Conservation (phyloP, 2,888 invertebrate species). For the Geotrupes spiniger region DNA sequence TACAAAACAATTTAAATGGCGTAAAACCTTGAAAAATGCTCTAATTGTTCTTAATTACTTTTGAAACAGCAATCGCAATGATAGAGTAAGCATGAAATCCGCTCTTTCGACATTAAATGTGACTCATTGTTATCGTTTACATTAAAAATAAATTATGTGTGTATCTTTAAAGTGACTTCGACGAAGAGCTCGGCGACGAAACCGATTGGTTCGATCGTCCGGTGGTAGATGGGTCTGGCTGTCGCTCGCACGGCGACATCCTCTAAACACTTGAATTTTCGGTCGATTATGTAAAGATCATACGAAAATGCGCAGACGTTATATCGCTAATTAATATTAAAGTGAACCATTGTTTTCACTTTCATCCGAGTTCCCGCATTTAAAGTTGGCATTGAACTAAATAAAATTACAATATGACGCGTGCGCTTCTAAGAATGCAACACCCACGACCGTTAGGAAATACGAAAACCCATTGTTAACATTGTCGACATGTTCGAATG, state of each 20-base stretch:
- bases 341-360: conserved; percentile 42
- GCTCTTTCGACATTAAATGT: neutral
- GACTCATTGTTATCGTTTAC: conserved; percentile 6
- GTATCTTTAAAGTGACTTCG: neutral
- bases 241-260: neutral
- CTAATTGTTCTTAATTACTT: conserved; percentile 19
- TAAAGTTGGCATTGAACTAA: conserved; percentile 48
- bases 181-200: neutral
- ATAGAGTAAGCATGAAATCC: conserved; percentile 16
- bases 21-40: conserved; percentile 22
- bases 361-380: conserved; percentile 46
- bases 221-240: conserved; percentile 3
- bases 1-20: conserved; percentile 1
- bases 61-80: conserved; percentile 11
- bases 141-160: no score
- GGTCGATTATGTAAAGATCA: no score
- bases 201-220: neutral
- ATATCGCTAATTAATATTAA: conserved; percentile 7
- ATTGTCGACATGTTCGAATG: conserved; percentile 13
- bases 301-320: no score
- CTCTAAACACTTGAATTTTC: no score
- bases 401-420: conserved; percentile 42
- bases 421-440: conserved; percentile 34
- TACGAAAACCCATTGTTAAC: conserved; percentile 25
- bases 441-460: conserved; percentile 30